These are phyloP conservation scores for Hyles euphorbiae DNA, from an alignment of 1,140 invertebrate species.

Conservation along the genomic window DNA sequence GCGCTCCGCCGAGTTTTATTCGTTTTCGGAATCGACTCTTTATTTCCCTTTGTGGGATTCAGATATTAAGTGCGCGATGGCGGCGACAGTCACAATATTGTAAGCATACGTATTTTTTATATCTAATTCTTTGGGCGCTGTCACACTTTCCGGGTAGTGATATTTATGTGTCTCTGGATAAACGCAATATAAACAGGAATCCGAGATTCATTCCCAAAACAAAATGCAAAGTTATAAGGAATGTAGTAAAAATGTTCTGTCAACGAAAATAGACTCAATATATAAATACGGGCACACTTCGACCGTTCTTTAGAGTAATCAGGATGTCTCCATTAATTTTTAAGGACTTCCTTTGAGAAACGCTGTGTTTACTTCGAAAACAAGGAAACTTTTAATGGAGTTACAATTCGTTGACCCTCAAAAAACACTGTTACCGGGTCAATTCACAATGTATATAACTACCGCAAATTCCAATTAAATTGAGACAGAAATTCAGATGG, in stretches of 20 bases:
- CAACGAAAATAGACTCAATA: conserved; percentile 27
- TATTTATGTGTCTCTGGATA: conserved; percentile 53
- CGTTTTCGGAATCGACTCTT: conserved; percentile 58
- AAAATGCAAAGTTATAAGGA: conserved; percentile 32
- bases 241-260: conserved; percentile 30
- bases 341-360: conserved; percentile 61
- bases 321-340: conserved; percentile 67
- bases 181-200: conserved; percentile 34
- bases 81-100: conserved; percentile 66
- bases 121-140: conserved; percentile 54
- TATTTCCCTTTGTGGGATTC: conserved; percentile 57
- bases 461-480: conserved; percentile 7
- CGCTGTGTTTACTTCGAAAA: conserved; percentile 60
- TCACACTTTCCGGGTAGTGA: conserved; percentile 29
- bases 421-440: conserved; percentile 23
- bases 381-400: conserved; percentile 69
- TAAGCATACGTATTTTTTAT: conserved; percentile 47
- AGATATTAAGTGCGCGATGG: conserved; percentile 61
- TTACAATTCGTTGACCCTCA: conserved; percentile 52
- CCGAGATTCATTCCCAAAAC: conserved; percentile 18
- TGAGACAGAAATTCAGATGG: too few species aligned
- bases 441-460: conserved; percentile 6
- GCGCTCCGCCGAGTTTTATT: conserved; percentile 46
- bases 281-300: conserved; percentile 26
- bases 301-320: conserved; percentile 41